Conservation (phyloP, 1,140 invertebrate species). For the Tetramorium parvispinum region DNA sequence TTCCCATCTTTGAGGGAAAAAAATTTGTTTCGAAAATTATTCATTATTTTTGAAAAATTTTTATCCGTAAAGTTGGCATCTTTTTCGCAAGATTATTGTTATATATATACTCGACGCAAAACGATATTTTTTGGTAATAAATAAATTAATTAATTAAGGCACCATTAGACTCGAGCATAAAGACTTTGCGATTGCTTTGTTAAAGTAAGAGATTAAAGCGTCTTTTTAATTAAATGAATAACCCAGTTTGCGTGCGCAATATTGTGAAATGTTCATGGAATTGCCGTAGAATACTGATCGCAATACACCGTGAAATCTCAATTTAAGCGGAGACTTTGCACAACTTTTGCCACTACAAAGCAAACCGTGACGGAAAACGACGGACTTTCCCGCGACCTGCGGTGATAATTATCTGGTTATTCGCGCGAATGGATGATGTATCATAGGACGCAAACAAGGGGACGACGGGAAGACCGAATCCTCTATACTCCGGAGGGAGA, state of each 20-base stretch:
- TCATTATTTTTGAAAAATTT: neutral
- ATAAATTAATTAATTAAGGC: neutral
- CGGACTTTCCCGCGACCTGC: slow-evolving; percentile 37
- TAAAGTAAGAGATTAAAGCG: neutral
- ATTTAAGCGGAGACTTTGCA: slow-evolving; percentile 22
- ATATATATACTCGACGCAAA: neutral
- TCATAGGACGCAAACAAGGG: neutral
- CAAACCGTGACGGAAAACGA: slow-evolving; percentile 14
- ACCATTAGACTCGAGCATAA: neutral
- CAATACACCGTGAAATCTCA: slow-evolving; percentile 5
- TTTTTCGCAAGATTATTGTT: neutral
- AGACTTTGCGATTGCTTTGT: neutral
- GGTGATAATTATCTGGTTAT: slow-evolving; percentile 70
- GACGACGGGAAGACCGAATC: neutral
- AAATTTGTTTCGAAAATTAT: neutral
- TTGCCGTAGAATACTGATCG: neutral
- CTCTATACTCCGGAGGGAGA: neutral
- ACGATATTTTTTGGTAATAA: neutral
- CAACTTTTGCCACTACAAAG: slow-evolving; percentile 34
- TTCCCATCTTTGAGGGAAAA: neutral
- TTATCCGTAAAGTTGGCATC: neutral
- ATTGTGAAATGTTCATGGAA: neutral
- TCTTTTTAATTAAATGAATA: neutral
- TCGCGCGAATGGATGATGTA: slow-evolving; percentile 53
- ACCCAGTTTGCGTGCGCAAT: slow-evolving; percentile 1